A percentile compares a stretch with the other conserved stretches of the same genome.
These are phyloP conservation scores for Pissodes strobi DNA, from an alignment of 1,140 invertebrate species.

Conservation along the genomic window DNA sequence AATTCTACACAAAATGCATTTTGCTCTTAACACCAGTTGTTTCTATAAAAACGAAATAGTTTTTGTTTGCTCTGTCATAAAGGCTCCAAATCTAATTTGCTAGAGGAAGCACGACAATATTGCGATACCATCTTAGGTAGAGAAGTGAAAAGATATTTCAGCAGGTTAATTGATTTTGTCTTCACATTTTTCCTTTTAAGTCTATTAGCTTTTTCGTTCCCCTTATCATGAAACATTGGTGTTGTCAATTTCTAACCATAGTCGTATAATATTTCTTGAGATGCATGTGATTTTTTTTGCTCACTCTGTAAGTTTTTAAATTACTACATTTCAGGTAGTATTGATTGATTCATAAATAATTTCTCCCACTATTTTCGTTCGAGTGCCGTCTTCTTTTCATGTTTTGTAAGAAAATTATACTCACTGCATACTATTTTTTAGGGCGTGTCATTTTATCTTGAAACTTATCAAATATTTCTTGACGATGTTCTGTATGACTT, in stretches of 20 bases:
- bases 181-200: not conserved
- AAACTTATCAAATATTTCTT: constrained; percentile 15
- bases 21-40: constrained; percentile 31
- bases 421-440: constrained; percentile 6
- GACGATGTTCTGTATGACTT: not conserved
- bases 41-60: constrained; percentile 41
- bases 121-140: constrained; percentile 47
- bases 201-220: not conserved
- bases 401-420: too few species aligned
- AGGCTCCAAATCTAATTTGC: constrained; percentile 45
- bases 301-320: constrained; percentile 8
- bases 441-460: not conserved
- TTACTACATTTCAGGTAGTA: not conserved
- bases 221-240: not conserved
- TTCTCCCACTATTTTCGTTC: not conserved
- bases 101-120: constrained; percentile 42
- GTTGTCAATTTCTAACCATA: not conserved
- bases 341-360: not conserved
- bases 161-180: not conserved
- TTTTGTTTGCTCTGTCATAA: constrained; percentile 41
- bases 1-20: constrained; percentile 20
- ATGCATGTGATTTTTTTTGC: constrained; percentile 26
- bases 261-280: not conserved
- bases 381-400: not conserved
- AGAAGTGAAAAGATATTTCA: constrained; percentile 31